These are phyloP conservation scores for Pyrgilauda ruficollis DNA, from an alignment of 2,113 vertebrate genomes.

Conservation along the genomic window DNA sequence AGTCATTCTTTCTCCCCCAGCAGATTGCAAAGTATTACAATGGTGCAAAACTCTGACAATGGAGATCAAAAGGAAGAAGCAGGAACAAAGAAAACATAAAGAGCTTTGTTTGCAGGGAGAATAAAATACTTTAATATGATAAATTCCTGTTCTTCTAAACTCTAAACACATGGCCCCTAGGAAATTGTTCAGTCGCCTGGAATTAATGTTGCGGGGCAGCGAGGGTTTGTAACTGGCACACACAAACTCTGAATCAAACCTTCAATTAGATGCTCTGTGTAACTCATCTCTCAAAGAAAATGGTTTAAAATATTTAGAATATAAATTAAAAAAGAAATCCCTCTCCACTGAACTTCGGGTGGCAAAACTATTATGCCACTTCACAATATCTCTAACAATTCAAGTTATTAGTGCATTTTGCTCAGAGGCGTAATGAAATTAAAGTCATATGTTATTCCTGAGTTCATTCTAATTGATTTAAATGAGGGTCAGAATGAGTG, in stretches of 20 bases:
- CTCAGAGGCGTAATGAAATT: constrained; percentile 33
- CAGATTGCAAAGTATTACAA: constrained; percentile 34
- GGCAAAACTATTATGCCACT: neutral
- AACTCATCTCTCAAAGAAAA: neutral
- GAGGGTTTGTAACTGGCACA: neutral
- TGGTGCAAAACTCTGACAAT: constrained; percentile 22
- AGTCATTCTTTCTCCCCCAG: constrained; percentile 21
- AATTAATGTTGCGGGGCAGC: constrained; percentile 24
- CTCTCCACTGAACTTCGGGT: neutral
- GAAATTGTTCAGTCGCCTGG: constrained; percentile 41
- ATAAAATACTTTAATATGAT: constrained; percentile 10
- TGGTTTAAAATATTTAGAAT: neutral
- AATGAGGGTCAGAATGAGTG: constrained; percentile 20
- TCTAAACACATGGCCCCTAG: constrained; percentile 50
- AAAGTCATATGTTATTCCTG: neutral
- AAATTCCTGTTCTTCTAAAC: constrained; percentile 12
- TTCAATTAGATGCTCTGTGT: neutral
- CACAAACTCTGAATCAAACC: neutral
- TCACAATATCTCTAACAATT: neutral
- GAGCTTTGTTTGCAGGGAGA: constrained; percentile 14
- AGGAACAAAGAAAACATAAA: constrained; percentile 40
- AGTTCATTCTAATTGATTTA: constrained; percentile 50
- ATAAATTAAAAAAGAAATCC: neutral
- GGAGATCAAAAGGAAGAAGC: constrained; percentile 45
- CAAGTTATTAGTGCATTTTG: constrained; percentile 37